Evolutionary conservation across 1,140 invertebrate species (phyloP).

Genomic region (Dendroctonus ponderosae): DNA sequence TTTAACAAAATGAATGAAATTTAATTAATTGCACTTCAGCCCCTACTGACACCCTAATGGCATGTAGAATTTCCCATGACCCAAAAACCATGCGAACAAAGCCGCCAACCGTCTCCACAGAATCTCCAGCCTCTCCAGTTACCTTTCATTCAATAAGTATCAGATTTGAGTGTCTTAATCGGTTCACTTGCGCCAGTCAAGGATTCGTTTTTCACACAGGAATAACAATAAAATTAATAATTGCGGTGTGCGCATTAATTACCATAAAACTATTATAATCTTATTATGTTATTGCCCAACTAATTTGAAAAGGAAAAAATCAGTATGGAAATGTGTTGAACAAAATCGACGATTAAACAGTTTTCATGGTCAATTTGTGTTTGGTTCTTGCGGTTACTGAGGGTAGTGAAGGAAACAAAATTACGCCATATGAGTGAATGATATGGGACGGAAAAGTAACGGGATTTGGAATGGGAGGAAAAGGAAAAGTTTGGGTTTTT

Average conservation of each 20-base stretch:
- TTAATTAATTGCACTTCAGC: too few species aligned
- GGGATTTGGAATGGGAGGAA: not conserved
- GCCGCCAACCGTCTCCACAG: too few species aligned
- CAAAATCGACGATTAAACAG: slow-evolving; percentile 16
- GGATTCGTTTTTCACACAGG: slow-evolving; percentile 18
- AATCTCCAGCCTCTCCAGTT: too few species aligned
- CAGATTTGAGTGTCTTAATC: slow-evolving; percentile 1
- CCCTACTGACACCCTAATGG: too few species aligned
- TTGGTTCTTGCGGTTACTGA: slow-evolving; percentile 7
- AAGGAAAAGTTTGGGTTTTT: too few species aligned
- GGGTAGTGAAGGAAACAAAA: not conserved
- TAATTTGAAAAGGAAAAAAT: slow-evolving; percentile 13
- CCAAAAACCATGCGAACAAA: too few species aligned
- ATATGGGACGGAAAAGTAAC: slow-evolving; percentile 4
- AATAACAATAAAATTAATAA: slow-evolving; percentile 15
- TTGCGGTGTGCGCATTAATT: slow-evolving; percentile 12
- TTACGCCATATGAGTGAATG: too few species aligned
- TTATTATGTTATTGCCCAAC: slow-evolving; percentile 16
- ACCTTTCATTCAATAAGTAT: not conserved
- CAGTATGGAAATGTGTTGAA: slow-evolving; percentile 16
- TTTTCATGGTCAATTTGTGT: slow-evolving; percentile 19
- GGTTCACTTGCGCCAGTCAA: slow-evolving; percentile 10
- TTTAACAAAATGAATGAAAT: too few species aligned
- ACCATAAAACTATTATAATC: slow-evolving; percentile 10
- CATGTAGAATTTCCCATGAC: too few species aligned